Conservation (phyloP, 2,888 invertebrate genomes). For the Plebejus anna region DNA sequence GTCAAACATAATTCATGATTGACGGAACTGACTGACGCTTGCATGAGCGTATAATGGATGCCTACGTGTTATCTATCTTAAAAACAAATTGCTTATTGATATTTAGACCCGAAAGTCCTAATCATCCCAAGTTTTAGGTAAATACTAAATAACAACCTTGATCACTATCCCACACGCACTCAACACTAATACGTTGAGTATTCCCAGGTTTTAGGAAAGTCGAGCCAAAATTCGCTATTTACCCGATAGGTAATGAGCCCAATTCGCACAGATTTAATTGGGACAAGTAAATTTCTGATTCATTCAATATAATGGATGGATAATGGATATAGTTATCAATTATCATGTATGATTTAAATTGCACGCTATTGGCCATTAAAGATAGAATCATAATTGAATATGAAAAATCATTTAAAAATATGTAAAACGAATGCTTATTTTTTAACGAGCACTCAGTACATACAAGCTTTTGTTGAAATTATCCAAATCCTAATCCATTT, state of each 20-base stretch:
- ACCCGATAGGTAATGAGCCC: background rate
- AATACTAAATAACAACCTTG: background rate
- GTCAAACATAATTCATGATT: too few species aligned
- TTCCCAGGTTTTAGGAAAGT: background rate
- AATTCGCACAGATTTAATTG: background rate
- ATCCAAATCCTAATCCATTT: background rate
- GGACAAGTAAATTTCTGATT: background rate
- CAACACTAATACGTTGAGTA: background rate
- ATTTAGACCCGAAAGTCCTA: too few species aligned
- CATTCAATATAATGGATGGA: background rate
- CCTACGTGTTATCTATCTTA: too few species aligned
- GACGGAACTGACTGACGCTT: too few species aligned
- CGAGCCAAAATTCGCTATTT: background rate
- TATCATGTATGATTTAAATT: slow-evolving; percentile 6
- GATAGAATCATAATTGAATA: background rate
- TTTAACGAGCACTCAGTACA: background rate
- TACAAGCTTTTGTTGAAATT: background rate
- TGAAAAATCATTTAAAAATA: background rate
- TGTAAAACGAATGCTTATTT: background rate
- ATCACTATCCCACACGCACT: background rate
- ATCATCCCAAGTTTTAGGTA: too few species aligned
- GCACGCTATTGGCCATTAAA: background rate
- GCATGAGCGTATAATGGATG: too few species aligned
- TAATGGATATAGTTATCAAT: background rate
- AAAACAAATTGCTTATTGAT: too few species aligned